Evolutionary conservation across 2,888 invertebrate genomes (phyloP), one percentile per base, ranked within the genome.

Genomic region (Lithosia quadra): DNA sequence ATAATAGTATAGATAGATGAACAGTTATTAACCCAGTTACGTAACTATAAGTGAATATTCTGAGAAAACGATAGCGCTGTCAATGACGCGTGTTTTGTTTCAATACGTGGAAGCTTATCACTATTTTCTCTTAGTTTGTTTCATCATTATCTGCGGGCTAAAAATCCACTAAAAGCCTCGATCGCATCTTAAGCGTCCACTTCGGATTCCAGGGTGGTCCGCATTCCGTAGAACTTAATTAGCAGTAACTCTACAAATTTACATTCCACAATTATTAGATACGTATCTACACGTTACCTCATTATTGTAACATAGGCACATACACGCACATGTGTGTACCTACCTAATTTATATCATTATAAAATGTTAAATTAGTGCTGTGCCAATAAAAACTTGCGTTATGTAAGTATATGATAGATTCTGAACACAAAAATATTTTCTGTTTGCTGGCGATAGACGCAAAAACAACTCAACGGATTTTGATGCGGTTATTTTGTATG

Each of bases 11-110:
- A n/a, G n/a, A n/a, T n/a, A n/a, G n/a, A 55, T 55, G 22, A 21
- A 18, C 18, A 22, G 34, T 36, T 43, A 49, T n/a, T 64, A 36
- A 21, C 28, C n/a, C 22, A 34, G 36, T 36, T 57, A 36, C 33
- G 55, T 64, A 57, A 57, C 34, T 9, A 5, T 4, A 63, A 53
- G 56, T 57, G 36, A 64, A 57, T 64, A 22, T 60, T 34, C 21
- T 39, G 34, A 59, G 53, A 60, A 33, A 63, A 49, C n/a, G n/a
- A 34, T 21, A 34, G 18, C 24, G 39, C 24, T 15, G 39, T 49
- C 28, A 28, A 56, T 49, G 62, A n/a, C n/a, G 24, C 18, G 39
- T 28, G 53, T 62, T 69, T 62, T 39, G 49, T 58, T 62, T 49
- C 34, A 69, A 62, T 60, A 60, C 21, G 21, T 55, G 53, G 9